Conservation (phyloP, 1,140 invertebrate species). For the Conus betulinus region DNA sequence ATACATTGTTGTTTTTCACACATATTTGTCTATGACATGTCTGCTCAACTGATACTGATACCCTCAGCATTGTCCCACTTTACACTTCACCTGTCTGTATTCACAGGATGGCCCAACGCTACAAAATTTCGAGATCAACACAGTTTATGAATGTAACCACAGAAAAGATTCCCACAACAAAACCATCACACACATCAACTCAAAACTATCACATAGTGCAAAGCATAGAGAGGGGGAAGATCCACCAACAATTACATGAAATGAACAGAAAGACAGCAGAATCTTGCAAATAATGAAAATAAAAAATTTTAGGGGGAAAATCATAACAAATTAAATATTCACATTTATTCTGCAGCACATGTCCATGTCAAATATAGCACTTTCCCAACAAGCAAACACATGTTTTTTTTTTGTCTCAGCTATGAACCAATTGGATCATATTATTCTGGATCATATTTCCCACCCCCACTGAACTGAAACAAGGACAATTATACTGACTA, state of each 20-base stretch:
- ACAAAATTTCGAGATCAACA: conserved; percentile 11
- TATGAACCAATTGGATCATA: too few relatives aligned
- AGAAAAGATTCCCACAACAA: neutral
- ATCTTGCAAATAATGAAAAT: neutral
- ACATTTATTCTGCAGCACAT: neutral
- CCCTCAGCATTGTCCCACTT: neutral
- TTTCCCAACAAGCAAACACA: too few relatives aligned
- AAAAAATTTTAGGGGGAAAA: neutral
- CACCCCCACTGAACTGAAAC: too few relatives aligned
- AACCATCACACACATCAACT: neutral
- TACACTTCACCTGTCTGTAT: neutral
- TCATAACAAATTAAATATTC: neutral
- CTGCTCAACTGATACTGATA: neutral
- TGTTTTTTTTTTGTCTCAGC: too few relatives aligned
- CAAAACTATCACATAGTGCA: conserved; percentile 16
- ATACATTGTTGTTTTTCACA: neutral
- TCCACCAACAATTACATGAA: neutral
- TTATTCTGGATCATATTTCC: too few relatives aligned
- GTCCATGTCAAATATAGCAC: neutral
- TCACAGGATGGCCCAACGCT: neutral
- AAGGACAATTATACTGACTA: too few relatives aligned
- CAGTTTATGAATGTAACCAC: neutral
- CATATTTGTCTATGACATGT: too few relatives aligned
- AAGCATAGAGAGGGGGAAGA: neutral
- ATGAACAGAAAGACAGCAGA: neutral